A percentile compares a stretch with the other conserved stretches of the same genome.
phyloP scores from a whole-genome alignment of 2,888 invertebrate genomes.

The Eristalinus sepulchralis region DNA sequence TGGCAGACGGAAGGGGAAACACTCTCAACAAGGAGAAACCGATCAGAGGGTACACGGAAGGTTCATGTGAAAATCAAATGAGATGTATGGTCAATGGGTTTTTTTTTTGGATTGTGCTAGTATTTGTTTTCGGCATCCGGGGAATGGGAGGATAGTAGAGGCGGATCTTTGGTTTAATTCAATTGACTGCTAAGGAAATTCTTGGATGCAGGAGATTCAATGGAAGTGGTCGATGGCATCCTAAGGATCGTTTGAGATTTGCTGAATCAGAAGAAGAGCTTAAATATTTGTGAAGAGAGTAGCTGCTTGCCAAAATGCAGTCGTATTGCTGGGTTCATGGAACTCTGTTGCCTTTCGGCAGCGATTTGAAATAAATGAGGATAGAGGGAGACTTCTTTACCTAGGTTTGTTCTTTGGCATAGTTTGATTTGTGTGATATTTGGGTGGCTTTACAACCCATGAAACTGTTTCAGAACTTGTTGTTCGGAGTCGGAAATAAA shows the following conservation, averaged over 20 bases:
- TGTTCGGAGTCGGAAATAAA: too few species aligned
- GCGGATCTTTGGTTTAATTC: neutral
- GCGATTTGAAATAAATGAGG: too few species aligned
- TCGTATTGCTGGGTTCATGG: too few species aligned
- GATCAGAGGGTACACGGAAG: neutral
- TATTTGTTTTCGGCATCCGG: neutral
- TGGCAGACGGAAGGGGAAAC: neutral
- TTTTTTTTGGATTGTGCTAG: neutral
- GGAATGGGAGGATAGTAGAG: neutral
- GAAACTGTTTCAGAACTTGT: too few species aligned
- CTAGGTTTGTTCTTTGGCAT: too few species aligned
- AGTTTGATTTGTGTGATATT: too few species aligned
- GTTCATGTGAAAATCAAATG: neutral
- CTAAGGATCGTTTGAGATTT: neutral
- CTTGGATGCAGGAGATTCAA: neutral
- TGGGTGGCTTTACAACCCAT: too few species aligned
- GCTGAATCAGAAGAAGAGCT: too few species aligned
- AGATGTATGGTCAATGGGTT: neutral
- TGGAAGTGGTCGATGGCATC: neutral
- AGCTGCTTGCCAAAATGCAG: too few species aligned
- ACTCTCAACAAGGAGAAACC: neutral
- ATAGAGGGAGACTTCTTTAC: too few species aligned
- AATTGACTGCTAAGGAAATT: neutral
- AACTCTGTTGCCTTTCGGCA: too few species aligned
- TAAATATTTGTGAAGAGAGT: too few species aligned